phyloP scores from a whole-genome alignment of 2,888 invertebrate species.

The Lottia gigantea region DNA sequence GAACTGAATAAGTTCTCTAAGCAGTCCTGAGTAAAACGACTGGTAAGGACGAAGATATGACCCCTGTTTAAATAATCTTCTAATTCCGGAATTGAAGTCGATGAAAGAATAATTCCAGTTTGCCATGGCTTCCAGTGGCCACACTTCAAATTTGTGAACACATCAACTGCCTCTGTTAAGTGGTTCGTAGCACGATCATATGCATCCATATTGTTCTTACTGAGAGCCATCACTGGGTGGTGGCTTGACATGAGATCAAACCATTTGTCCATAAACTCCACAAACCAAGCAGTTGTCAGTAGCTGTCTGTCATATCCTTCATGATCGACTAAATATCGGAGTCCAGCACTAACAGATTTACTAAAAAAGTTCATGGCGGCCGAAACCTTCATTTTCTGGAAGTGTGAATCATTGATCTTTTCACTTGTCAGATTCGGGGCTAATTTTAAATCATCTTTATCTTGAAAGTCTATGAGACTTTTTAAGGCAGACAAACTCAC shows the following conservation, averaged over 20 bases:
- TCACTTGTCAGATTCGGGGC: neutral
- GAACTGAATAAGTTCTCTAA: neutral
- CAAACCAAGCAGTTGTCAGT: neutral
- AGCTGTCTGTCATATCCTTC: neutral
- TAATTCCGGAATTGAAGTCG: neutral
- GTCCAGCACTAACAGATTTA: neutral
- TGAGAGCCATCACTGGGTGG: neutral
- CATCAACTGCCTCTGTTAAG: neutral
- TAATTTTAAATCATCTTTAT: neutral
- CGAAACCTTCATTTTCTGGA: constrained; percentile 10
- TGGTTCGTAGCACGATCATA: neutral
- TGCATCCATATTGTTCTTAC: neutral
- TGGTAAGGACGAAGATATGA: neutral
- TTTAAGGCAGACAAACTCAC: neutral
- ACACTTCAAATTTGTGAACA: neutral
- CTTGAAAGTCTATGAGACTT: neutral
- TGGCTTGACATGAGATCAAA: neutral
- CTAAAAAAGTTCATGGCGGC: constrained; percentile 13
- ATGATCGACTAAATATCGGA: neutral
- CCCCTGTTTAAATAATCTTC: neutral
- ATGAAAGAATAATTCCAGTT: neutral
- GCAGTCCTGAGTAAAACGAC: neutral
- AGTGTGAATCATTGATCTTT: neutral
- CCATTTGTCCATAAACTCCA: neutral
- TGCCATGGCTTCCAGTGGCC: neutral